Base-by-base conservation (phyloP, 2,797 vertebrate genomes). In the Chaetodon trifasciatus region DNA sequence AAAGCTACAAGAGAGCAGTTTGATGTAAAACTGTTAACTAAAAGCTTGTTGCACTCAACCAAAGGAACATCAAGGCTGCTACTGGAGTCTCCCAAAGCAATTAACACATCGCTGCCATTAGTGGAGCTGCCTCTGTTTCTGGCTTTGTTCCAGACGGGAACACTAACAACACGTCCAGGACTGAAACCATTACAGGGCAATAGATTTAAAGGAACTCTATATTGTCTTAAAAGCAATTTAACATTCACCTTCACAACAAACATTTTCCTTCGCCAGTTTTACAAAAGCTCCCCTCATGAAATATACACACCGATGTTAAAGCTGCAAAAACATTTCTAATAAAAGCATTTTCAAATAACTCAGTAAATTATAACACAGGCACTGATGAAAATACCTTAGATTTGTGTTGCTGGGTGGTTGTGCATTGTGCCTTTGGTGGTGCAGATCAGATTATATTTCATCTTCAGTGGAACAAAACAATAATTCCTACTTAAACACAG, bases 81-180 rank as follows among this genome's bases (percentile, higher is more conserved):
- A 61, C 46, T 16, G 40, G 58, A 75, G 60, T 72, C 52, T 82
- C 78, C 71, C 79, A 53, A 56, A 82, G 81, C 85, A 87, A 84
- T 82, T 86, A 85, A 71, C 85, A 78, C 64, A 8, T 63, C 17
- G 17, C 64, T 60, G 66, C 66, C 42, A 70, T 78, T 64, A 64
- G 42, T 8, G 50, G 56, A 63, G 70, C 66, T 67, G 72, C 2
- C 3, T 50, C 44, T 28, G 56, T 37, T 40, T 71, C 63, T 57
- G 68, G 72, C 62, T 74, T 56, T 19, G 19, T n/a, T 82, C 69
- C 76, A 73, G 53, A 69, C 6, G 5, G 32, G 11, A 82, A 68
- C 16, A 46, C 5, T 28, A 44, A 49, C 39, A 70, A 40, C 61
- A 46, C 24, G 44, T 49, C 40, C 15, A 23, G 11, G 15, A 49